phyloP scores from a whole-genome alignment of 2,888 invertebrate genomes.

The Caenorhabditis panamensis region DNA sequence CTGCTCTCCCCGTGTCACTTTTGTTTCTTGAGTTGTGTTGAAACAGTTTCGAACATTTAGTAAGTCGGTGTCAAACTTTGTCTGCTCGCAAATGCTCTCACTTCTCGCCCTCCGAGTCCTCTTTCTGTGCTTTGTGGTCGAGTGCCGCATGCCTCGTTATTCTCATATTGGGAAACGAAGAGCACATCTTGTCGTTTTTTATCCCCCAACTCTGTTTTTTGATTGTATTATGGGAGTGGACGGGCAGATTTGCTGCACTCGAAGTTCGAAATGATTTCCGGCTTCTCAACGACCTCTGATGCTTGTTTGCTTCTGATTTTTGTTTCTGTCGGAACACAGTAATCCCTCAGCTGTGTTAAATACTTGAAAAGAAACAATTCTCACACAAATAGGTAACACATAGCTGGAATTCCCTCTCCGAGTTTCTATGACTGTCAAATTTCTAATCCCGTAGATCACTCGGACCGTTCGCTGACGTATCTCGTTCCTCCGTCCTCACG shows the following conservation, averaged over 20 bases:
- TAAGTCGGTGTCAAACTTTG: conserved; percentile 39
- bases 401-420: not conserved
- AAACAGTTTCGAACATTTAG: conserved; percentile 29
- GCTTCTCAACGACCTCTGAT: not conserved
- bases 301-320: conserved; percentile 10
- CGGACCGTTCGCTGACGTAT: conserved; percentile 28
- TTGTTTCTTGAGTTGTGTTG: not conserved
- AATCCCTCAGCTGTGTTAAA: not conserved
- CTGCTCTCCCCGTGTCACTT: not conserved
- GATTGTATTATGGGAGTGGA: conserved; percentile 32
- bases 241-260: conserved; percentile 25
- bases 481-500: conserved; percentile 12
- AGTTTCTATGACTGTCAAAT: too few relatives aligned
- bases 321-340: not conserved
- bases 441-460: conserved; percentile 6
- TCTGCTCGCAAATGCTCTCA: conserved; percentile 28
- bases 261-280: conserved; percentile 36
- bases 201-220: conserved; percentile 33
- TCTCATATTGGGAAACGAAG: conserved; percentile 35
- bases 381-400: too few relatives aligned
- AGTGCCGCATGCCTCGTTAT: conserved; percentile 39
- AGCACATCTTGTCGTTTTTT: conserved; percentile 20
- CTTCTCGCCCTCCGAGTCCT: conserved; percentile 15
- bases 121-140: conserved; percentile 26
- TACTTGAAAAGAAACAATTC: not conserved